These are phyloP conservation scores for Phasia obesa DNA, from an alignment of 2,888 invertebrate species.

Conservation along the genomic window DNA sequence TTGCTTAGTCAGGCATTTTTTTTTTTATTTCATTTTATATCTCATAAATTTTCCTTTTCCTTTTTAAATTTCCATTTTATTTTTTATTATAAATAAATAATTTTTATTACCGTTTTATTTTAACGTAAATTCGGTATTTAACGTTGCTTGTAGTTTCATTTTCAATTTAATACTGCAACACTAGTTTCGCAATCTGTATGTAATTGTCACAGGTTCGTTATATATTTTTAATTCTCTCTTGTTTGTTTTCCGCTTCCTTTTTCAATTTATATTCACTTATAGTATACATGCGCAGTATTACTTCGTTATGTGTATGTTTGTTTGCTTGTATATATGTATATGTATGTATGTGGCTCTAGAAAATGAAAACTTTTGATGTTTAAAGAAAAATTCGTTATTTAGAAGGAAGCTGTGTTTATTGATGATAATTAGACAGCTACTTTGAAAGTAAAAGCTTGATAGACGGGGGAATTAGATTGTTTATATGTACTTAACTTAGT, in stretches of 20 bases:
- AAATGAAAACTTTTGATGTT: slow-evolving; percentile 24
- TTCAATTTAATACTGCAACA: slow-evolving; percentile 69
- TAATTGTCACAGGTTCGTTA: slow-evolving; percentile 68
- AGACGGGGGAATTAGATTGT: no score
- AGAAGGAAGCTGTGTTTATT: slow-evolving; percentile 43
- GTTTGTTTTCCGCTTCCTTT: slow-evolving; percentile 59
- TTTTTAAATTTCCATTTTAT: not conserved
- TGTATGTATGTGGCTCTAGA: not conserved
- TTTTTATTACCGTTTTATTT: slow-evolving; percentile 47
- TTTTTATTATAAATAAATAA: slow-evolving; percentile 28
- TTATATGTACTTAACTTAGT: no score
- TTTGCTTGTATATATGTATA: not conserved
- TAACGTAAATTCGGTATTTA: slow-evolving; percentile 39
- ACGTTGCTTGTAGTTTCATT: slow-evolving; percentile 63
- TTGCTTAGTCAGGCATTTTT: not conserved
- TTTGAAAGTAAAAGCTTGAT: not conserved
- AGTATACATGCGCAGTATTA: slow-evolving; percentile 61
- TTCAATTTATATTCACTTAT: slow-evolving; percentile 40
- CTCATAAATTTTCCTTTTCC: not conserved
- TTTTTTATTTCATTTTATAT: not conserved
- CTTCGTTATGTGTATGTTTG: not conserved
- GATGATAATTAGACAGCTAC: slow-evolving; percentile 4
- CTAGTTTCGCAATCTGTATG: slow-evolving; percentile 68
- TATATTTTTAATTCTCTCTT: slow-evolving; percentile 21
- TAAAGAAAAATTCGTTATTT: slow-evolving; percentile 39